Evolutionary conservation across 2,888 invertebrate species (phyloP).

Genomic region (Teleiodes luculella): DNA sequence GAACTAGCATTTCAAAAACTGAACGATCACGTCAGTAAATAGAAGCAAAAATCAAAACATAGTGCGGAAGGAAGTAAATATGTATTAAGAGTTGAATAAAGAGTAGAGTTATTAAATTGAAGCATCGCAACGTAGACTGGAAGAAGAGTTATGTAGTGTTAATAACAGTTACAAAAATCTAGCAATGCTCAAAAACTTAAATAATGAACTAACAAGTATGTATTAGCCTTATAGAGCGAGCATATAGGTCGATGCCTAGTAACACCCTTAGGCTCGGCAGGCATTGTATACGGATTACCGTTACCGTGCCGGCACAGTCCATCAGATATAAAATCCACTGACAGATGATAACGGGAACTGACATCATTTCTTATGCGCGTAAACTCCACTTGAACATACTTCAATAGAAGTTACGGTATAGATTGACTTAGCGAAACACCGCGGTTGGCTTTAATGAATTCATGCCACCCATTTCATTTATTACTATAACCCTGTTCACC

Average conservation of each 20-base stretch:
- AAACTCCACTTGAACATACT: slow-evolving; percentile 35
- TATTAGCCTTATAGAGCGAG: slow-evolving; percentile 10
- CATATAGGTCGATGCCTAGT: slow-evolving; percentile 17
- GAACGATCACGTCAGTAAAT: too few species aligned
- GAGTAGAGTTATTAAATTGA: too few species aligned
- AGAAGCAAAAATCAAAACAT: too few species aligned
- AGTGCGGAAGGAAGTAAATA: too few species aligned
- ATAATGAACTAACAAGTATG: background rate
- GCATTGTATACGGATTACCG: slow-evolving; percentile 46
- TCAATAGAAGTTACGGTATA: slow-evolving; percentile 33
- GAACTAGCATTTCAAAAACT: too few species aligned
- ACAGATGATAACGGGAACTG: slow-evolving; percentile 65
- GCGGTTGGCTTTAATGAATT: background rate
- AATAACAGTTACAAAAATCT: too few species aligned
- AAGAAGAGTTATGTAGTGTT: too few species aligned
- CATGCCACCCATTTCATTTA: too few species aligned
- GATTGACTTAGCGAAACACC: slow-evolving; percentile 1
- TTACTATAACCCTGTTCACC: too few species aligned
- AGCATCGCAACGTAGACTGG: too few species aligned
- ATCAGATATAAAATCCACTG: slow-evolving; percentile 64
- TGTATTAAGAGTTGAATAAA: too few species aligned
- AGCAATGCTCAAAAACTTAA: too few species aligned
- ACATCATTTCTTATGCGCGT: slow-evolving; percentile 48
- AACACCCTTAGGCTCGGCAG: slow-evolving; percentile 28
- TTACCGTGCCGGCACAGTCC: slow-evolving; percentile 50